Conservation (phyloP, 2,113 vertebrate genomes). For the Sorex araneus region DNA sequence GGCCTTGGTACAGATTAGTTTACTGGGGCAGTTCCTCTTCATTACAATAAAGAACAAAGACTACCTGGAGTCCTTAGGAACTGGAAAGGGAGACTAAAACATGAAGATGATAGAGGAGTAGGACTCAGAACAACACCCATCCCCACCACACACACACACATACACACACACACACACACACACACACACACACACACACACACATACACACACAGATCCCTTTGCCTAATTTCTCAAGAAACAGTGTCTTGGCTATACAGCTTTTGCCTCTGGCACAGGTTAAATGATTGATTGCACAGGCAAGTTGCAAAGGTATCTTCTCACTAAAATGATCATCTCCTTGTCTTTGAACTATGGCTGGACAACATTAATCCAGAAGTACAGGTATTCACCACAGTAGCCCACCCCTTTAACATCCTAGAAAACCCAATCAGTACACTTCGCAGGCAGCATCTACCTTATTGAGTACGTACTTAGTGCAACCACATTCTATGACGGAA, state of each 20-base stretch:
- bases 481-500: neutral
- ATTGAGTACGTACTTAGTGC: neutral
- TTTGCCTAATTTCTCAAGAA: neutral
- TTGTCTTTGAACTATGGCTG: neutral
- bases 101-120: neutral
- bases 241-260: neutral
- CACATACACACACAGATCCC: neutral
- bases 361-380: neutral
- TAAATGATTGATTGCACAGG: neutral
- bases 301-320: neutral
- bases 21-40: neutral
- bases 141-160: no score
- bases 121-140: neutral
- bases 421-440: neutral
- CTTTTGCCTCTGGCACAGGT: neutral
- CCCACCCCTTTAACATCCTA: neutral
- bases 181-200: no score
- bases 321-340: neutral
- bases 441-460: neutral
- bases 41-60: neutral
- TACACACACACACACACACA: no score
- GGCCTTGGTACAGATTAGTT: neutral
- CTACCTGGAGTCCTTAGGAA: neutral
- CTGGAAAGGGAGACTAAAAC: neutral
- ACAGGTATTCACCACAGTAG: neutral